phyloP scores from a whole-genome alignment of 2,888 invertebrate species.

The Macrostomum cliftonense region DNA sequence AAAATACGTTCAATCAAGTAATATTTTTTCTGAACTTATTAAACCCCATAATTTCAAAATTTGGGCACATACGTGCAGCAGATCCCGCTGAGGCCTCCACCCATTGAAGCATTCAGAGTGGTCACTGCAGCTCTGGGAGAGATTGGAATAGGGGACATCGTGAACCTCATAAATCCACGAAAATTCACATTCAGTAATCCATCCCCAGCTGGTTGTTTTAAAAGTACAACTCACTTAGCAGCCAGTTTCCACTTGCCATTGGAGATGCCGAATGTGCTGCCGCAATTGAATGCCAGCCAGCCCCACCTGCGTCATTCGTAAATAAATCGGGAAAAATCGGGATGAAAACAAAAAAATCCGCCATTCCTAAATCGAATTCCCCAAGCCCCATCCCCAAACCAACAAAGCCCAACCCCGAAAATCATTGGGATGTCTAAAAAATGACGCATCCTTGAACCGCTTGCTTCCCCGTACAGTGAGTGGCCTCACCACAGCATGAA shows the following conservation, averaged over 20 bases:
- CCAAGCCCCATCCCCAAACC: too few species aligned
- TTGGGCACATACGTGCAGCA: constrained; percentile 17
- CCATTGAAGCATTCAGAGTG: constrained; percentile 73
- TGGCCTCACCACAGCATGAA: constrained; percentile 23
- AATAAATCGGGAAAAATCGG: too few species aligned
- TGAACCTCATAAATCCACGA: too few species aligned
- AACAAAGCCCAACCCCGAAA: too few species aligned
- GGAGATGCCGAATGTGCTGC: constrained; percentile 51
- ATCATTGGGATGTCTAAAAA: too few species aligned
- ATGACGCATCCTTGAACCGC: too few species aligned
- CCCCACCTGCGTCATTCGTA: constrained; percentile 62
- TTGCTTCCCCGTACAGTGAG: too few species aligned
- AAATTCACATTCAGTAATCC: too few species aligned
- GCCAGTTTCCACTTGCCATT: constrained; percentile 78
- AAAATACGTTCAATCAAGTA: constrained; percentile 15
- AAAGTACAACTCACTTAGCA: constrained; percentile 20
- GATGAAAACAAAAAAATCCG: too few species aligned
- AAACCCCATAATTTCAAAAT: too few species aligned
- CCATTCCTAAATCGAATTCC: too few species aligned
- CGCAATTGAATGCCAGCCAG: constrained; percentile 84
- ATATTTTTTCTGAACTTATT: neutral
- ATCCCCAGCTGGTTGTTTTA: neutral
- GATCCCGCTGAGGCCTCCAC: constrained; percentile 56
- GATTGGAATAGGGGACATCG: too few species aligned
- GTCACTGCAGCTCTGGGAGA: constrained; percentile 11